A percentile compares a stretch with the other conserved stretches of the same genome.
phyloP scores from a whole-genome alignment of 2,113 vertebrate species.

The Cheilinus undulatus region DNA sequence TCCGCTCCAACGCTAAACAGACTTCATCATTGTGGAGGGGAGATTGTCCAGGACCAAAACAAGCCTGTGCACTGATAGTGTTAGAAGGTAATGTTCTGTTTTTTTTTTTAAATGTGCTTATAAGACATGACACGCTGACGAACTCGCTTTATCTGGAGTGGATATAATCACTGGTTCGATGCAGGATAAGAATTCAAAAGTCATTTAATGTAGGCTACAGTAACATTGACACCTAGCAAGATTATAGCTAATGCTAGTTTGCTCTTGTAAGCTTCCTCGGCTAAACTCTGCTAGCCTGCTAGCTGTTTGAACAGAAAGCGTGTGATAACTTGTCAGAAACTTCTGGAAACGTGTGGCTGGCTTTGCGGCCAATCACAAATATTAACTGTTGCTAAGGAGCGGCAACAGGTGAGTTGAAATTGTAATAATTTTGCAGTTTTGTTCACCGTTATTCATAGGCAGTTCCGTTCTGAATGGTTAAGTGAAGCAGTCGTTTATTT shows the following conservation, averaged over 20 bases:
- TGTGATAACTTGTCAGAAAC: slow-evolving; percentile 62
- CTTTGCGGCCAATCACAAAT: not conserved
- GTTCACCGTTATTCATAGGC: not conserved
- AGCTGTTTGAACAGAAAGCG: slow-evolving; percentile 13
- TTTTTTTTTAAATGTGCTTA: not conserved
- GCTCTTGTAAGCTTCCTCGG: slow-evolving; percentile 9
- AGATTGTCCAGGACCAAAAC: slow-evolving; percentile 40
- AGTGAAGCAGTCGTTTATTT: not conserved
- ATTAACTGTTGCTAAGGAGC: not conserved
- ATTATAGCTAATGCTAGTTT: slow-evolving; percentile 50
- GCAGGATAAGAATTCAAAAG: no score
- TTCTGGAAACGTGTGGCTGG: slow-evolving; percentile 59
- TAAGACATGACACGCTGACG: not conserved
- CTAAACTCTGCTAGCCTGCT: slow-evolving; percentile 28
- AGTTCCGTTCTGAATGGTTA: not conserved
- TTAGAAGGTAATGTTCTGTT: slow-evolving; percentile 31
- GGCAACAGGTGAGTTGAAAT: not conserved
- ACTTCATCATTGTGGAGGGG: slow-evolving; percentile 21
- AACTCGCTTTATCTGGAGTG: no score
- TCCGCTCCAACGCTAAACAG: not conserved
- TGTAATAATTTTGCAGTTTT: not conserved
- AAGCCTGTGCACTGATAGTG: slow-evolving; percentile 2
- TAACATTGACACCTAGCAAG: not conserved
- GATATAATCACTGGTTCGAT: not conserved
- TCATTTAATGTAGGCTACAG: not conserved